phyloP scores from a whole-genome alignment of 2,888 invertebrate species.

The Ganaspis brasiliensis region DNA sequence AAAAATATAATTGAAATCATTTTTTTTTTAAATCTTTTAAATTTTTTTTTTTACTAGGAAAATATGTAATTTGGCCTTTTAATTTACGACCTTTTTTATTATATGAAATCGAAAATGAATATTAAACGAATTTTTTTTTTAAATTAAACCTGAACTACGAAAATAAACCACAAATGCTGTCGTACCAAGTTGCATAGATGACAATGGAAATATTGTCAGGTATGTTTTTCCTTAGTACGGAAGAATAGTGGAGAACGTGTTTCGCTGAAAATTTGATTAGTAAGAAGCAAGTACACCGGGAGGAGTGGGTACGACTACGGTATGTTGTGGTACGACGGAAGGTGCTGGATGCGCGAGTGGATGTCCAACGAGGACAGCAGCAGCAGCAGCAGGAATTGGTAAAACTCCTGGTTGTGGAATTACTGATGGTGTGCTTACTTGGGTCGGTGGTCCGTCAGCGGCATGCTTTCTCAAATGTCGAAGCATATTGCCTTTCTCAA shows the following conservation, averaged over 20 bases:
- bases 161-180: too few species aligned
- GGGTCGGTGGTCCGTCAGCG: conserved; percentile 80
- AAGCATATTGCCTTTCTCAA: conserved; percentile 90
- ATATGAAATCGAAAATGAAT: too few species aligned
- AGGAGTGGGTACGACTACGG: conserved; percentile 83
- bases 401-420: conserved; percentile 76
- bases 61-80: too few species aligned
- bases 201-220: too few species aligned
- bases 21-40: too few species aligned
- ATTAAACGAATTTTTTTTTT: neutral
- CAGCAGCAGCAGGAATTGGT: conserved; percentile 73
- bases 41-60: too few species aligned
- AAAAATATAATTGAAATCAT: neutral
- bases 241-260: neutral
- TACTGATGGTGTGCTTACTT: conserved; percentile 76
- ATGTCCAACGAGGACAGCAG: conserved; percentile 77
- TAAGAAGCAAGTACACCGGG: conserved; percentile 82
- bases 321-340: conserved; percentile 80
- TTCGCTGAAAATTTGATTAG: conserved; percentile 63
- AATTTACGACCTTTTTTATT: too few species aligned
- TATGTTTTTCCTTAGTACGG: too few species aligned
- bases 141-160: too few species aligned
- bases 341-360: conserved; percentile 76
- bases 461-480: conserved; percentile 88
- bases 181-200: too few species aligned